Base-by-base conservation (phyloP, 37 sponge, comb jelly and placozoan species). In the Dysidea cf. avara region DNA sequence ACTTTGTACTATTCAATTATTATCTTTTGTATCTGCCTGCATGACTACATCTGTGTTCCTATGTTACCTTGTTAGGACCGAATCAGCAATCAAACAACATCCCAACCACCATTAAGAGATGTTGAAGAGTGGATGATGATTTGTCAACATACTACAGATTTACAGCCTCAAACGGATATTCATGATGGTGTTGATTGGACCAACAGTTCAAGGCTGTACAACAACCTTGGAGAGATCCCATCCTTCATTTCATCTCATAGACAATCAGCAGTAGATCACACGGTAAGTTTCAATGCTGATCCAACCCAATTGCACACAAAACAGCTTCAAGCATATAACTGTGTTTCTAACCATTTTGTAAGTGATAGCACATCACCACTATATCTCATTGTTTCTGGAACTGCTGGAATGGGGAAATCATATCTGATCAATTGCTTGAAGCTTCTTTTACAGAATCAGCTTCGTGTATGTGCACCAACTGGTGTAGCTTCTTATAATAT, bases 391-490 rank as follows among this genome's bases (percentile, higher is more conserved):
- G 62, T 75, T 12, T 62, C 63, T 13, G 76, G 76, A 16, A 75
- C 76, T 46, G 76, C 76, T 29, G 74, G 76, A 4, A 75, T 64
- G 2, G 76, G 78, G 13, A 77, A 77, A 30, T 77, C 78, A 14
- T 77, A 28, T 31, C 53, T 61, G 28, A 75, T 61, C 20, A 25
- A 75, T 62, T 75, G 76, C 28, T 14, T 75, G 11, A 35, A 51
- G 22, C 48, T 21, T 18, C 64, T 61, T 12, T 52, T 61, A 4
- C 16, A 20, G 3, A 2, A 65, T 22, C 6, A 55, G 9, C 32
- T 67, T n/a, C 31, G 53, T 12, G 66, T 77, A 14, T 67, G 68
- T 25, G 78, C 78, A 65, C 78, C 78, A 54, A 77, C 78, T 66
- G 78, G 78, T 22, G 61, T 73, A 33, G 74, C 74, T 12, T 47